Conservation (phyloP, 64 coral and sea anemone species). For the Actinia equina region DNA sequence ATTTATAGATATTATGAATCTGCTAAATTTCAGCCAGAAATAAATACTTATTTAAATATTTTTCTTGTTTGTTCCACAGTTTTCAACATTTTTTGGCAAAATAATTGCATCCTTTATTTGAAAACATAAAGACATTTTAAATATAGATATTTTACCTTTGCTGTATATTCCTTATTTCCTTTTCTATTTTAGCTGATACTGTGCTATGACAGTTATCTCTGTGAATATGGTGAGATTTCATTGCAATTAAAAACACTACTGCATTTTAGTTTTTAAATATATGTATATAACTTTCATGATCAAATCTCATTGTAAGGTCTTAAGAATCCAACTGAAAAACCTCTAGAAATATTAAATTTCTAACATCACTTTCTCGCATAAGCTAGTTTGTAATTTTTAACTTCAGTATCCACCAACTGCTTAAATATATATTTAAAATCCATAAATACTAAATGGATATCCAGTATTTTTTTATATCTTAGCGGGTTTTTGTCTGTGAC, state of each 20-base stretch:
- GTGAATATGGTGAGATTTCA: not conserved
- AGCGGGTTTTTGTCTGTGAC: not conserved
- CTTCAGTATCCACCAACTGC: not conserved
- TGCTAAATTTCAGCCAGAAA: not conserved
- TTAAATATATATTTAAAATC: not conserved
- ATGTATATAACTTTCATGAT: no score
- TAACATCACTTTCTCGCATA: not conserved
- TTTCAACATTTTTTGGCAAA: not conserved
- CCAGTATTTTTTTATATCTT: not conserved
- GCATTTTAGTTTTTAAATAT: no score
- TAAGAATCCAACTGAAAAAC: no score
- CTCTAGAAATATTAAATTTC: not conserved
- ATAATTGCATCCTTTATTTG: not conserved
- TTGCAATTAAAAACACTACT: not conserved
- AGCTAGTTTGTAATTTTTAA: not conserved
- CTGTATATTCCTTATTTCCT: no score
- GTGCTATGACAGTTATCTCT: not conserved
- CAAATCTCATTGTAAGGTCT: no score
- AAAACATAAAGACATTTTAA: not conserved
- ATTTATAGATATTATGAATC: not conserved
- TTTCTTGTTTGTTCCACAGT: not conserved
- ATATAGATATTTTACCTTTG: not conserved
- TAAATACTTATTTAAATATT: not conserved
- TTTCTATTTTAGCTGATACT: constrained; percentile 2
- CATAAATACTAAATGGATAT: not conserved